A percentile compares a stretch with the other conserved stretches of the same genome.
Conservation (phyloP, 2,888 invertebrate genomes). For the Notodonta ziczac region DNA sequence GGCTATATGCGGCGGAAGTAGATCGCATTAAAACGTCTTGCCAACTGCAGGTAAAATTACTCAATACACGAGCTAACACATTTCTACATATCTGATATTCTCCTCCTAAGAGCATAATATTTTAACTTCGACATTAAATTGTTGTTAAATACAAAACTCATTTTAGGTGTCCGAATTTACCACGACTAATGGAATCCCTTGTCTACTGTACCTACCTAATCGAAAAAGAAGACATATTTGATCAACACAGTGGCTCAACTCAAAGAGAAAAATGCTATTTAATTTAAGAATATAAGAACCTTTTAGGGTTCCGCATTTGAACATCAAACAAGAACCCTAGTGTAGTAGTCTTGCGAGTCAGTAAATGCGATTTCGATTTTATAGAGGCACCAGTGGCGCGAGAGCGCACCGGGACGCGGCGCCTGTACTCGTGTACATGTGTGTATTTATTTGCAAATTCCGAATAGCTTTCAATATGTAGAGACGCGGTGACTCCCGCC, state of each 20-base stretch:
- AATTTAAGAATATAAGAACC: not conserved
- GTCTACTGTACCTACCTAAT: no score
- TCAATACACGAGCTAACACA: slow-evolving; percentile 33
- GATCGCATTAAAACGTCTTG: slow-evolving; percentile 68
- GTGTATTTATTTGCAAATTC: slow-evolving; percentile 83
- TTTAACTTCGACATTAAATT: not conserved
- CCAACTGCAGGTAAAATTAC: slow-evolving; percentile 57
- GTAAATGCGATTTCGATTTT: slow-evolving; percentile 80
- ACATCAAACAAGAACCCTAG: slow-evolving; percentile 60
- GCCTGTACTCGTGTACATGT: slow-evolving; percentile 62
- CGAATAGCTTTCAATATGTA: slow-evolving; percentile 82
- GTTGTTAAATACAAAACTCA: no score
- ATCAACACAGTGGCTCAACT: no score
- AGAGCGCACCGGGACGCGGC: slow-evolving; percentile 50
- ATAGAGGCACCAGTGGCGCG: slow-evolving; percentile 64
- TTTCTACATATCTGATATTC: slow-evolving; percentile 5
- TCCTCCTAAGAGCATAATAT: not conserved
- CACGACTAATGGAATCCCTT: no score
- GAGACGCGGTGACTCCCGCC: slow-evolving; percentile 76
- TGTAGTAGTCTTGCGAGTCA: slow-evolving; percentile 49
- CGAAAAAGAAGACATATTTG: no score
- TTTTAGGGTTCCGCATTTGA: slow-evolving; percentile 13
- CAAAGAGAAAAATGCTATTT: no score
- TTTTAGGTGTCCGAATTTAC: no score
- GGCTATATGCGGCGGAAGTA: slow-evolving; percentile 70